Percentiles rank a stretch among this genome's conserved stretches.
These are phyloP conservation scores for Pungitius pungitius DNA, from an alignment of 2,113 vertebrate species.

Conservation along the genomic window DNA sequence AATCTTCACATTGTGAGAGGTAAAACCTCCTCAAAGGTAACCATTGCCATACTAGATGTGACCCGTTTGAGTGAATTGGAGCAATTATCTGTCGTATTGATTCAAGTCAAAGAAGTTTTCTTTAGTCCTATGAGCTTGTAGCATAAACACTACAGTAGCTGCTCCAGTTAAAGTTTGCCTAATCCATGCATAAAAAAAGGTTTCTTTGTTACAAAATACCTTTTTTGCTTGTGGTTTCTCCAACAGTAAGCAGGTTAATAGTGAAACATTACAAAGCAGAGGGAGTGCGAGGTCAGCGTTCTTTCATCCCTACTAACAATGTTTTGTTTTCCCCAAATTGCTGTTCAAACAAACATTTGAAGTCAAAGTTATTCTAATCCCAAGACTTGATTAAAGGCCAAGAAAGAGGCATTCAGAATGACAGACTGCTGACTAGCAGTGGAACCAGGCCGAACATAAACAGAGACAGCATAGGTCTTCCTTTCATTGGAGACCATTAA, in stretches of 20 bases:
- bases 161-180: conserved; percentile 47
- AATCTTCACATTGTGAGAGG: background rate
- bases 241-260: conserved; percentile 19
- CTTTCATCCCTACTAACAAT: conserved; percentile 24
- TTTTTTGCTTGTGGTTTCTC: conserved; percentile 21
- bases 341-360: conserved; percentile 33
- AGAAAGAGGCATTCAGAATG: conserved; percentile 40
- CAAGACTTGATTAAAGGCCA: conserved; percentile 39
- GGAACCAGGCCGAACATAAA: conserved; percentile 32
- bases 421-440: conserved; percentile 18
- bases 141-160: conserved; percentile 51
- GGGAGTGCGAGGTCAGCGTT: conserved; percentile 11
- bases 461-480: conserved; percentile 33
- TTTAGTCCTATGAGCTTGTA: conserved; percentile 25
- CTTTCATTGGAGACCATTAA: conserved; percentile 28
- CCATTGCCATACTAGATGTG: too few species aligned
- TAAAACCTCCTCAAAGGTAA: conserved; percentile 1
- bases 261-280: conserved; percentile 23
- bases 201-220: conserved; percentile 42
- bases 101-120: conserved; percentile 7
- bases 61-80: too few species aligned
- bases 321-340: conserved; percentile 40
- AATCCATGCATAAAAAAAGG: conserved; percentile 50
- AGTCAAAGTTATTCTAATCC: conserved; percentile 42
- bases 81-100: background rate